Conservation (phyloP, 2,888 invertebrate species). For the Caenorhabditis zanzibari region DNA sequence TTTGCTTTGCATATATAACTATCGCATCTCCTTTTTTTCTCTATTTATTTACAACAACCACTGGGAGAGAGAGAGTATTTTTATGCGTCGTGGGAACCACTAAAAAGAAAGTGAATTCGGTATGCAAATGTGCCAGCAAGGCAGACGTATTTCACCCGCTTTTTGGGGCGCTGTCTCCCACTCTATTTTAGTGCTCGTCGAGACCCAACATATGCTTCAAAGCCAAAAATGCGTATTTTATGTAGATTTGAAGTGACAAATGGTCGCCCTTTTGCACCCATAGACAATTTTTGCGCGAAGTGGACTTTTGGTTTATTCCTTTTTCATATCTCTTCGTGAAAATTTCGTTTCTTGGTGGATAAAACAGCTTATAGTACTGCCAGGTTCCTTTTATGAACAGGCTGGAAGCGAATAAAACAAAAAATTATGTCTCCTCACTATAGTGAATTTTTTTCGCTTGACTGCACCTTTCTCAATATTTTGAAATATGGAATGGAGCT, state of each 20-base stretch:
- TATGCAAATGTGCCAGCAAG: conserved; percentile 38
- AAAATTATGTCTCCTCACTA: not conserved
- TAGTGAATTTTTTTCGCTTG: not conserved
- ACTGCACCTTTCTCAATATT: not conserved
- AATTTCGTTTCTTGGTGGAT: too few species aligned
- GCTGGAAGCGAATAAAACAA: not conserved
- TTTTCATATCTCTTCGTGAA: too few species aligned
- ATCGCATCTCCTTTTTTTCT: conserved; percentile 2
- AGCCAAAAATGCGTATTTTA: conserved; percentile 41
- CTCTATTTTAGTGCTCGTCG: conserved; percentile 15
- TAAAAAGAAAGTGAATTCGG: conserved; percentile 43
- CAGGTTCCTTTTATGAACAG: not conserved
- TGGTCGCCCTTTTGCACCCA: conserved; percentile 15
- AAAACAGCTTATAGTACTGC: not conserved
- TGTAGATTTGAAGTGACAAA: conserved; percentile 44
- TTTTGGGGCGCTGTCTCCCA: conserved; percentile 3
- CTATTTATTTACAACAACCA: conserved; percentile 8
- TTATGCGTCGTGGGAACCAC: conserved; percentile 25
- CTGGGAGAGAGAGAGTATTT: conserved; percentile 7
- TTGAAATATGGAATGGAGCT: not conserved
- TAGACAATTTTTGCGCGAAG: not conserved
- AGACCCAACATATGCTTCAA: not conserved
- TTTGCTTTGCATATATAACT: conserved; percentile 37
- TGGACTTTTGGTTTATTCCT: not conserved
- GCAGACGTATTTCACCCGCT: conserved; percentile 25